Conservation (phyloP, 2,113 vertebrate genomes). For the Azemiops feae region DNA sequence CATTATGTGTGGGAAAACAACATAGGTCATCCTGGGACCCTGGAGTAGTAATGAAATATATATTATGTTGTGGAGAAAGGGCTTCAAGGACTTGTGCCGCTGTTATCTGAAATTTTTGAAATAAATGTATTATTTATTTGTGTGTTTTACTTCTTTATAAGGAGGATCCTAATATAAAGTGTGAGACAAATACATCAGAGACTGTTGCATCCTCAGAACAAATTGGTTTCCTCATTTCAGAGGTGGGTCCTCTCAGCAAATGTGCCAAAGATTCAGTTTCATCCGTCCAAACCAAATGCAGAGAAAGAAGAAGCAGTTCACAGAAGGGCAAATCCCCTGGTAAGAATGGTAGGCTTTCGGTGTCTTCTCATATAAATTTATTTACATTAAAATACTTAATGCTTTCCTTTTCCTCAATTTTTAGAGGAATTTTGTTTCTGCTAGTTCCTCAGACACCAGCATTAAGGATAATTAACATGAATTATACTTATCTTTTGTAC, state of each 20-base stretch:
- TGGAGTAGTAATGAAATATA: background rate
- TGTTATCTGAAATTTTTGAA: background rate
- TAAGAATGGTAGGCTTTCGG: slow-evolving; percentile 44
- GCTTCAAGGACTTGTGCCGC: background rate
- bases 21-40: background rate
- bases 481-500: background rate
- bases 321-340: slow-evolving; percentile 48
- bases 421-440: background rate
- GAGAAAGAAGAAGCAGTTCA: slow-evolving; percentile 58
- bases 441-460: background rate
- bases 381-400: background rate
- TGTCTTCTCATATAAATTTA: background rate
- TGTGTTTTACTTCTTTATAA: slow-evolving; percentile 36
- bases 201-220: slow-evolving; percentile 59
- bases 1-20: background rate
- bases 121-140: background rate
- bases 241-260: slow-evolving; percentile 42
- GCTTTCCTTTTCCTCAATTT: background rate
- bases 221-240: slow-evolving; percentile 57
- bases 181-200: slow-evolving; percentile 35
- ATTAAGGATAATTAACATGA: background rate
- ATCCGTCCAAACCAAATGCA: slow-evolving; percentile 42
- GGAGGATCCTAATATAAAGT: slow-evolving; percentile 42
- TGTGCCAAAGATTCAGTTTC: slow-evolving; percentile 42
- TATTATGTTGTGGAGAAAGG: background rate